Percentiles rank a stretch among this genome's conserved stretches.
Conservation (phyloP, 1,140 invertebrate species). For the Carposina sasakii region DNA sequence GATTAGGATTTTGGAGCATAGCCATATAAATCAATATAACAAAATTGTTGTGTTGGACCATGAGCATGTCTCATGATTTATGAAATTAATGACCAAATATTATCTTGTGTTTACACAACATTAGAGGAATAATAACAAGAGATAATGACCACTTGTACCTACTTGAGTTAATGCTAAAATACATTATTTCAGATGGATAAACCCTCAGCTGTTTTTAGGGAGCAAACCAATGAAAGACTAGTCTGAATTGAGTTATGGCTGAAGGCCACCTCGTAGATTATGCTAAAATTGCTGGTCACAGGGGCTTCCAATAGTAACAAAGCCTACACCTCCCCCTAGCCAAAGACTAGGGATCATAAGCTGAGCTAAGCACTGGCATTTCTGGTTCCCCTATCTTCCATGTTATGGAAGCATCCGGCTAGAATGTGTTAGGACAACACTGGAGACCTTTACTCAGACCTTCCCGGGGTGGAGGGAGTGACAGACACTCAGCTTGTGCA, state of each 20-base stretch:
- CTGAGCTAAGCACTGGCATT: conserved; percentile 42
- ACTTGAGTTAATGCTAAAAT: too few relatives aligned
- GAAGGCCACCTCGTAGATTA: conserved; percentile 68
- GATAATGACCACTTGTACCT: too few relatives aligned
- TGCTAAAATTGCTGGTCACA: conserved; percentile 67
- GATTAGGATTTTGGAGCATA: too few relatives aligned
- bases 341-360: conserved; percentile 44
- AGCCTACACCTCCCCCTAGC: conserved; percentile 39
- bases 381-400: conserved; percentile 69
- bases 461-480: conserved; percentile 66
- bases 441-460: conserved; percentile 69
- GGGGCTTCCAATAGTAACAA: conserved; percentile 63
- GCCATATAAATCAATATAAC: too few relatives aligned
- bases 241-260: conserved; percentile 73
- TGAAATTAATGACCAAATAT: too few relatives aligned
- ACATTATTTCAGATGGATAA: too few relatives aligned
- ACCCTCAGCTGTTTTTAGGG: conserved; percentile 64
- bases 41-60: too few relatives aligned
- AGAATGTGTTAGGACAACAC: conserved; percentile 54
- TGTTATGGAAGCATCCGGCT: conserved; percentile 64
- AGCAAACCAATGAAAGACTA: conserved; percentile 70
- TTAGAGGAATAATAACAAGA: too few relatives aligned
- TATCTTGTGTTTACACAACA: too few relatives aligned
- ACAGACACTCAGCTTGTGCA: conserved; percentile 56
- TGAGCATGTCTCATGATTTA: too few relatives aligned